phyloP scores from a whole-genome alignment of 2,888 invertebrate species.

The Aporophyla nigra region DNA sequence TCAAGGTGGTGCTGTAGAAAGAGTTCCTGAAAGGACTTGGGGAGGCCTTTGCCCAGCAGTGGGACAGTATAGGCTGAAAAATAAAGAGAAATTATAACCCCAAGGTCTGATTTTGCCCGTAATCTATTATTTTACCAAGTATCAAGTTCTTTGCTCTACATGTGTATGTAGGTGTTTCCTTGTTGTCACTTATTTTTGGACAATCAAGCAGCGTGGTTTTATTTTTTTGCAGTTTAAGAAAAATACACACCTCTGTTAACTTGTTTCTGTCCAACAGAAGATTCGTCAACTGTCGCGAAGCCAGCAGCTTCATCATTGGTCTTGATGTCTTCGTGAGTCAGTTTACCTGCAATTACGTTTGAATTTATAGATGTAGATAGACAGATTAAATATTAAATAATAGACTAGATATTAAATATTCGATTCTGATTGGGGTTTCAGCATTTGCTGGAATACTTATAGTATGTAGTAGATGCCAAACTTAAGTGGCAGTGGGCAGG shows the following conservation, averaged over 20 bases:
- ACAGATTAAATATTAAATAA: no score
- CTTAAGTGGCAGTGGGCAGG: no score
- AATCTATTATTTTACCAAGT: not conserved
- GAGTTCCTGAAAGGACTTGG: no score
- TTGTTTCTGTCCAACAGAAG: slow-evolving; percentile 73
- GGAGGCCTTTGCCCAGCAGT: no score
- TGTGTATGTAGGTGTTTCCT: not conserved
- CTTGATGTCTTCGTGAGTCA: slow-evolving; percentile 69
- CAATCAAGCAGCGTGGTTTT: not conserved
- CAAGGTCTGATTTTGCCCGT: not conserved
- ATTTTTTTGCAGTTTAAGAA: not conserved
- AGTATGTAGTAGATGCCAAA: no score
- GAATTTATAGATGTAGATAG: not conserved
- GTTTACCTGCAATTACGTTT: slow-evolving; percentile 68
- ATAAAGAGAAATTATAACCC: no score
- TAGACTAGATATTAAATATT: no score
- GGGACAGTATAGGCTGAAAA: no score
- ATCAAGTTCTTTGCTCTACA: not conserved
- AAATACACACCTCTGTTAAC: slow-evolving; percentile 68
- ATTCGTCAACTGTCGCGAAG: slow-evolving; percentile 83
- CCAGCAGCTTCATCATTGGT: slow-evolving; percentile 73
- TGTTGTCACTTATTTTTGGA: not conserved
- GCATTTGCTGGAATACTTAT: not conserved
- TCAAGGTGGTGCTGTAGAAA: no score
- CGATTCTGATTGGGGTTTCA: no score